Evolutionary conservation across 1,140 invertebrate genomes (phyloP).

Genomic region (Lycorma delicatula): DNA sequence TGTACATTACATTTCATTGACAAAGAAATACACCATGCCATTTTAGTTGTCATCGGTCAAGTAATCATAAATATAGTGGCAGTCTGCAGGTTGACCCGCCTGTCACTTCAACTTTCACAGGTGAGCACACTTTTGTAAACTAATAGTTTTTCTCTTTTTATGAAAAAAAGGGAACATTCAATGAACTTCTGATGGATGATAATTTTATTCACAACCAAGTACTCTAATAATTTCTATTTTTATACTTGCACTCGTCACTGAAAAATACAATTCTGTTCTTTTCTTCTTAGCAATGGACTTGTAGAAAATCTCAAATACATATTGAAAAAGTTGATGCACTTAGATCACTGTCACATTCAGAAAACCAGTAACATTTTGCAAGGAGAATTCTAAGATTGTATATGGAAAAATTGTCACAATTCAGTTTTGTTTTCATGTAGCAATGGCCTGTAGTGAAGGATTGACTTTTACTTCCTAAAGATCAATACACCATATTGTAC

Average conservation of each 20-base stretch:
- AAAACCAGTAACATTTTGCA: slow-evolving; percentile 35
- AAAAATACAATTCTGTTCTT: slow-evolving; percentile 22
- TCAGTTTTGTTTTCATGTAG: slow-evolving; percentile 39
- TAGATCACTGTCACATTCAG: slow-evolving; percentile 36
- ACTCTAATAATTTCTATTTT: slow-evolving; percentile 38
- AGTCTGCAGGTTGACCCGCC: background rate
- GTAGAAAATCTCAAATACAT: slow-evolving; percentile 33
- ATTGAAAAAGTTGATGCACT: slow-evolving; percentile 36
- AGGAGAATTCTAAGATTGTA: slow-evolving; percentile 35
- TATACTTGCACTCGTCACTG: slow-evolving; percentile 31
- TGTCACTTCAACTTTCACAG: background rate
- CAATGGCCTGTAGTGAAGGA: slow-evolving; percentile 34
- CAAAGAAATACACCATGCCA: too few relatives aligned
- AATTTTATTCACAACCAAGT: slow-evolving; percentile 24
- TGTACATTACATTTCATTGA: too few relatives aligned
- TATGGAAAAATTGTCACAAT: slow-evolving; percentile 39
- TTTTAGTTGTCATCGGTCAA: too few relatives aligned
- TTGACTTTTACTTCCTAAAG: slow-evolving; percentile 35
- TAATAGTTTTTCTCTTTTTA: background rate
- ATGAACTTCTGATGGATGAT: slow-evolving; percentile 37
- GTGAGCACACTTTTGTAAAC: background rate
- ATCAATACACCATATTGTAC: slow-evolving; percentile 29
- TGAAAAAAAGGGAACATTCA: slow-evolving; percentile 18
- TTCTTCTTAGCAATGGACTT: background rate
- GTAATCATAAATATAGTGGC: background rate